phyloP scores from a whole-genome alignment of 2,113 vertebrate species.

The Rhynchomys soricoides region DNA sequence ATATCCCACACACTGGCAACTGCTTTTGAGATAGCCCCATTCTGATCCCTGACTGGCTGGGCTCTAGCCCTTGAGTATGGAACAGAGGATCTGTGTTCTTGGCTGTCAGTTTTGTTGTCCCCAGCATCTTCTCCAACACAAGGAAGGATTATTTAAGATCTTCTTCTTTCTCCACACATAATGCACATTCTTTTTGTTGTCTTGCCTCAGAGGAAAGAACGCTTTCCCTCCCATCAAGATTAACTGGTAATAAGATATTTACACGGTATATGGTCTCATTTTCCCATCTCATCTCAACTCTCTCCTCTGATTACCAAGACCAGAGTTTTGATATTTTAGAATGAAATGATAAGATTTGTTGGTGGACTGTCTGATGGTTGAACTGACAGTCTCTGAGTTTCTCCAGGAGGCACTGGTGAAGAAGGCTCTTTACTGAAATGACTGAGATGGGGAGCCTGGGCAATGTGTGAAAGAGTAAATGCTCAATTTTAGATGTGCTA shows the following conservation, averaged over 20 bases:
- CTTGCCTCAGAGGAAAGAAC: background rate
- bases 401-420: background rate
- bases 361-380: background rate
- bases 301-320: conserved; percentile 23
- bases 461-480: background rate
- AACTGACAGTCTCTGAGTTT: background rate
- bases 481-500: background rate
- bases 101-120: background rate
- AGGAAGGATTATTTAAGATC: conserved; percentile 17
- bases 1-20: too few species aligned
- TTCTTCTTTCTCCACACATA: background rate
- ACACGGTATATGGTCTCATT: background rate
- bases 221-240: background rate
- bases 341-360: background rate
- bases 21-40: too few species aligned
- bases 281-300: background rate
- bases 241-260: background rate
- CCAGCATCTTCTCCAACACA: background rate
- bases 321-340: background rate
- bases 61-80: background rate
- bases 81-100: background rate
- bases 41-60: background rate
- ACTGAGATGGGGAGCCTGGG: background rate
- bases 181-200: background rate
- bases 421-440: background rate